Evolutionary conservation across 2,797 vertebrate genomes (phyloP).

Genomic region (Anas acuta): DNA sequence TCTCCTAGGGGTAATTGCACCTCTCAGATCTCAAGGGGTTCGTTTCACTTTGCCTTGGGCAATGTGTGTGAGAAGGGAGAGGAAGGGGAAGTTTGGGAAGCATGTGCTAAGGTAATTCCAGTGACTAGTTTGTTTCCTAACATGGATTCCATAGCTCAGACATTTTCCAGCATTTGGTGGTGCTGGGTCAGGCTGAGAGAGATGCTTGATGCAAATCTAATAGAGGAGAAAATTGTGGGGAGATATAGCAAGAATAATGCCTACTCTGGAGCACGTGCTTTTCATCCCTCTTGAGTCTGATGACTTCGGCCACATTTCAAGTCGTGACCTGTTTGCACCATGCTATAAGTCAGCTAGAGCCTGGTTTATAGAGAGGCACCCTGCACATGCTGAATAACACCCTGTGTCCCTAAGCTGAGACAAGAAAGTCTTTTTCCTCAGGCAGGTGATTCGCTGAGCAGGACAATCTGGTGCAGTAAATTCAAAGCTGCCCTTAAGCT

Average conservation of each 20-base stretch:
- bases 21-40: not conserved
- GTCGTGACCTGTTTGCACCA: not conserved
- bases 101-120: fast-evolving
- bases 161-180: not conserved
- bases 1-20: not conserved
- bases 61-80: not conserved
- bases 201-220: not conserved
- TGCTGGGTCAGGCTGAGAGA: not conserved
- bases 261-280: not conserved
- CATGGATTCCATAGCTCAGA: not conserved
- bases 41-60: not conserved
- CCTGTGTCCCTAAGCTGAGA: not conserved
- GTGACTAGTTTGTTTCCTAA: not conserved
- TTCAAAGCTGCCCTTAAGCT: not conserved
- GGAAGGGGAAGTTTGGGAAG: not conserved
- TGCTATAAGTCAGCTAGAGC: not conserved
- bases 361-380: not conserved
- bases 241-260: not conserved
- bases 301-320: not conserved
- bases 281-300: not conserved
- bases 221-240: not conserved
- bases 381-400: not conserved
- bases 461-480: not conserved
- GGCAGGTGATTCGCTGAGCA: not conserved
- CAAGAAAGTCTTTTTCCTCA: not conserved